These are phyloP conservation scores for Dryobates pubescens DNA, from an alignment of 2,797 vertebrate species.

Conservation along the genomic window DNA sequence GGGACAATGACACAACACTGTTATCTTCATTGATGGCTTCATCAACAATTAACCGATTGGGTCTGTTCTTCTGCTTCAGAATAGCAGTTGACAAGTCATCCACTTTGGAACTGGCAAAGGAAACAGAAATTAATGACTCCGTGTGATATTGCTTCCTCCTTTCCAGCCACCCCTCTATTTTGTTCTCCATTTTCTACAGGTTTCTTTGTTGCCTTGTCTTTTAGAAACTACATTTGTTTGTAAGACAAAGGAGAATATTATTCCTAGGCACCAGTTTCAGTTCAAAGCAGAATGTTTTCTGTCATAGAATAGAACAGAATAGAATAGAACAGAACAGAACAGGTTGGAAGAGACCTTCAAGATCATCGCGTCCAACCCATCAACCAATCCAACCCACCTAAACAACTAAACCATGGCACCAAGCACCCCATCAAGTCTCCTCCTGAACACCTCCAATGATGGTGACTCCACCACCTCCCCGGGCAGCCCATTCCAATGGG, in stretches of 20 bases:
- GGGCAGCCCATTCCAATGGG: too few species aligned
- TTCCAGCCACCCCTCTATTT: not conserved
- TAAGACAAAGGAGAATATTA: not conserved
- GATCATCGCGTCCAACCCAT: too few species aligned
- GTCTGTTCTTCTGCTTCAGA: slow-evolving; percentile 98
- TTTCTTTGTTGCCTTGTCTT: not conserved
- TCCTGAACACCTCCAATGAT: too few species aligned
- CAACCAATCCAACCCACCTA: too few species aligned
- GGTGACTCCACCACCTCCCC: too few species aligned
- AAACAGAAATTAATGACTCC: not conserved
- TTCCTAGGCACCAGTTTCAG: not conserved
- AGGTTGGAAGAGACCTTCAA: too few species aligned
- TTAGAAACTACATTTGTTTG: not conserved
- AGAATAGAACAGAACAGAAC: too few species aligned
- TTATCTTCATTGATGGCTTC: slow-evolving; percentile 99
- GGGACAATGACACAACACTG: slow-evolving; percentile 96
- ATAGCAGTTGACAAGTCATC: slow-evolving; percentile 98
- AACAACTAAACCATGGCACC: too few species aligned
- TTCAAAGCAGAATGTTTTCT: not conserved
- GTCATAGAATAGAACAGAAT: too few species aligned
- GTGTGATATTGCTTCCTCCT: not conserved
- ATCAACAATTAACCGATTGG: slow-evolving; percentile 97
- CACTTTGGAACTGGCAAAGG: slow-evolving; percentile 88
- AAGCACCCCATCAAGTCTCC: too few species aligned
- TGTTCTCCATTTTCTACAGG: not conserved